phyloP scores from a whole-genome alignment of 1,140 invertebrate species.

The Coptotermes formosanus region DNA sequence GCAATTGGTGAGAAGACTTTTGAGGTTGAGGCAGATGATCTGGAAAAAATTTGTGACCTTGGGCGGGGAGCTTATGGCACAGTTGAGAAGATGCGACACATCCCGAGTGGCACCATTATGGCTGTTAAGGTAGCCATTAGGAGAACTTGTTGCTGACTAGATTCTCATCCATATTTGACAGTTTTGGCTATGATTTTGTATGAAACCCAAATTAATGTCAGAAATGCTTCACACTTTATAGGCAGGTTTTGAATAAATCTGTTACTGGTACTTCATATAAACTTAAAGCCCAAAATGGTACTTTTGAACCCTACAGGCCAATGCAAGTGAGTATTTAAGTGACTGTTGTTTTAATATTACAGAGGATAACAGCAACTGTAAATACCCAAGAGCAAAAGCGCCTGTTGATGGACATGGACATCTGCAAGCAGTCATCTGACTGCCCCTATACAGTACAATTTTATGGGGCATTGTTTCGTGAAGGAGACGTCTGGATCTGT shows the following conservation, averaged over 20 bases:
- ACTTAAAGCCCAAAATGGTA: too few species aligned
- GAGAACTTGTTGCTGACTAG: slow-evolving; percentile 14
- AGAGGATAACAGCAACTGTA: slow-evolving; percentile 91
- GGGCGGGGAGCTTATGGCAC: slow-evolving; percentile 95
- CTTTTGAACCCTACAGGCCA: too few species aligned
- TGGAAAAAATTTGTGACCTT: slow-evolving; percentile 83
- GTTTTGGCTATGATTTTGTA: background rate
- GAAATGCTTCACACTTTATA: too few species aligned
- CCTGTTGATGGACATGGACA: slow-evolving; percentile 95
- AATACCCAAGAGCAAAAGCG: slow-evolving; percentile 92
- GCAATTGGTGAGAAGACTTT: slow-evolving; percentile 83
- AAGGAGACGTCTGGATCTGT: slow-evolving; percentile 98
- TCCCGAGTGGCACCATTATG: slow-evolving; percentile 84
- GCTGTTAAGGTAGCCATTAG: slow-evolving; percentile 75
- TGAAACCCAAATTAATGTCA: too few species aligned
- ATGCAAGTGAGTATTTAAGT: background rate
- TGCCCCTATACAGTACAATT: slow-evolving; percentile 97
- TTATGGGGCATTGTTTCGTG: slow-evolving; percentile 93
- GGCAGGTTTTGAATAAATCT: too few species aligned
- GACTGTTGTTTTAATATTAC: slow-evolving; percentile 42
- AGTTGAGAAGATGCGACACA: slow-evolving; percentile 94
- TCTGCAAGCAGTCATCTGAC: slow-evolving; percentile 90
- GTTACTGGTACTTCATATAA: too few species aligned
- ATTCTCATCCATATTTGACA: background rate
- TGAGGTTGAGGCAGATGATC: slow-evolving; percentile 87